Base-by-base conservation (phyloP, 2,797 vertebrate genomes). In the Carcharodon carcharias region DNA sequence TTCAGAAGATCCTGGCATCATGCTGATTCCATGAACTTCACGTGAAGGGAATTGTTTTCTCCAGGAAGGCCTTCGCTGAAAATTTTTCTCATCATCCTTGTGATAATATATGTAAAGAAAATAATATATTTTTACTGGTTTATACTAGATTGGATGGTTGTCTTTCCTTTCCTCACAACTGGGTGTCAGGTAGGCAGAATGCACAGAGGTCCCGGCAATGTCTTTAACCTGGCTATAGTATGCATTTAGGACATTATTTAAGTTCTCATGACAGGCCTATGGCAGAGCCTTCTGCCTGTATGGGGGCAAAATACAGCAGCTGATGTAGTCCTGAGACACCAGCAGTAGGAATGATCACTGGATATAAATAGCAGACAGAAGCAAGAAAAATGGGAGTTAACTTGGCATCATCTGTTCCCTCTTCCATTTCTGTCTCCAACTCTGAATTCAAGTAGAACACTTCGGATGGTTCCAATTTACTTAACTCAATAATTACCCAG, bases 1-100 rank as follows among this genome's bases (percentile, higher is more conserved):
- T 98, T 99, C 99, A 0, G 99, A 99, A 0, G 99, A 99, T 3
- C 99, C 99, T 0, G 99, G 99, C 99, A 99, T 99, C 99, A 99
- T 99, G 97, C 99, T 99, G 98, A 99, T 99, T 96, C 99, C 99
- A 0, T 99, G 99, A 3, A 99, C 98, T 97, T 99, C 99, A 0
- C 99, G 98, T 0, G 99, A 98, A 4, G 99, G 99, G 96, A 99
- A 99, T 97, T 99, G 99, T 97, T 99, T 98, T 97, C 99, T 98
- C 99, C 99, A 99, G 11, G 99, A 99, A 0, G 99, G 98, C 21
- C 99, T 99, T 0, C 98, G 98, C 96, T 98, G 97, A 97, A 99
- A 99, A 96, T 99, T 99, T 97, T 99, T 99, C 97, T 99, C 99
- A 9, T 99, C 98, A 0, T 97, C 98, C 98, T 98, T 97, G 31